Evolutionary conservation across 2,888 invertebrate species (phyloP).

Genomic region (Thera britannica): DNA sequence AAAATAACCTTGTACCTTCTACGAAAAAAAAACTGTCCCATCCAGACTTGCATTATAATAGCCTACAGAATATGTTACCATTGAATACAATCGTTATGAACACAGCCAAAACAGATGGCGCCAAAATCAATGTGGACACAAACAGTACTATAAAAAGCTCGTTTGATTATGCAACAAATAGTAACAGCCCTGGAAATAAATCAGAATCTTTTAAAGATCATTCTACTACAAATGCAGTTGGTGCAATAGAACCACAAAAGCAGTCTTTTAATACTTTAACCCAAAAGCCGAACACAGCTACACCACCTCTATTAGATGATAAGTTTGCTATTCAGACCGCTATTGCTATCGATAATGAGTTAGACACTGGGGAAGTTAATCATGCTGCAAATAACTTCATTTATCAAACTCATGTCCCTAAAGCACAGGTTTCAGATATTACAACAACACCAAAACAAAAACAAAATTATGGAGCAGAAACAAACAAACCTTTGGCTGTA

Average conservation of each 20-base stretch:
- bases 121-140: neutral
- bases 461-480: slow-evolving; percentile 4
- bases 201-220: neutral
- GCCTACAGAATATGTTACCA: neutral
- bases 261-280: neutral
- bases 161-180: neutral
- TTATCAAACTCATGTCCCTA: neutral
- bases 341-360: slow-evolving; percentile 1
- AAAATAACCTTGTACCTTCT: neutral
- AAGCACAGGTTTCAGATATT: slow-evolving; percentile 6
- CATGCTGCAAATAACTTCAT: neutral
- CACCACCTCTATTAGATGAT: neutral
- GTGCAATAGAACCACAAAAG: slow-evolving; percentile 1
- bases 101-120: slow-evolving; percentile 4
- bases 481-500: slow-evolving; percentile 7
- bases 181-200: neutral
- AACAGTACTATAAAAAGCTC: neutral
- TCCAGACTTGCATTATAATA: neutral
- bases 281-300: neutral
- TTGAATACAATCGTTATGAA: slow-evolving; percentile 12
- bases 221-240: neutral
- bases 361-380: neutral
- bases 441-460: neutral
- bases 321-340: slow-evolving; percentile 6
- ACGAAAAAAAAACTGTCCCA: neutral